phyloP scores from a whole-genome alignment of 2,797 vertebrate species.

The Spea hammondii region DNA sequence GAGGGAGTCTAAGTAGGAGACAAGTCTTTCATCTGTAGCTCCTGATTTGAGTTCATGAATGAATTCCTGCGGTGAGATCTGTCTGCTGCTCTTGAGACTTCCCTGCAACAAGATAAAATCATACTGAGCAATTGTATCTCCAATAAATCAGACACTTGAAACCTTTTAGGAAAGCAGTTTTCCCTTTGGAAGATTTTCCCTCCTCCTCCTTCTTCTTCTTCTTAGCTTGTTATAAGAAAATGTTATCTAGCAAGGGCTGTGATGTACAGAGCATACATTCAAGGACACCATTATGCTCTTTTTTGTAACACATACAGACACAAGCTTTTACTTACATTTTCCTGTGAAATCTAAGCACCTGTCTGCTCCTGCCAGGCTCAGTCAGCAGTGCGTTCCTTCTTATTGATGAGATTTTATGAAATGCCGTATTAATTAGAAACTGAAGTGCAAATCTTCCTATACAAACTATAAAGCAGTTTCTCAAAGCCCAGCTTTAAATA shows the following conservation, averaged over 20 bases:
- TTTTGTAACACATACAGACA: no score
- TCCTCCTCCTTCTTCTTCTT: not conserved
- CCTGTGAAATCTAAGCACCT: no score
- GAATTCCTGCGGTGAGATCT: conserved; percentile 92
- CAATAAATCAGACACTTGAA: conserved; percentile 3
- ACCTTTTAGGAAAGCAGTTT: conserved; percentile 10
- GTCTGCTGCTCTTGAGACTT: conserved; percentile 80
- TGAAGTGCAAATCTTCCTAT: no score
- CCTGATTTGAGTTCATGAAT: conserved; percentile 88
- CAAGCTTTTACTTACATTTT: no score
- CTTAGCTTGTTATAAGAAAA: not conserved
- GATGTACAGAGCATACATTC: not conserved
- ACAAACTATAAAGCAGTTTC: no score
- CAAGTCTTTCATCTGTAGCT: conserved; percentile 84
- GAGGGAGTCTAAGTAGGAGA: conserved; percentile 89
- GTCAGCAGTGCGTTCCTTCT: no score
- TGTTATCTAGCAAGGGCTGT: not conserved
- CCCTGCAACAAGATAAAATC: conserved; percentile 71
- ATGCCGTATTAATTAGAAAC: no score
- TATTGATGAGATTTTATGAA: no score
- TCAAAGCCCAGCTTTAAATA: no score
- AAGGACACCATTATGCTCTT: not conserved
- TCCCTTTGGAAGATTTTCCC: not conserved
- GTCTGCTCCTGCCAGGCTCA: no score
- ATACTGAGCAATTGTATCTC: conserved; percentile 23